Base-by-base conservation (phyloP, 2,888 invertebrate species). In the Lamproptera curius region DNA sequence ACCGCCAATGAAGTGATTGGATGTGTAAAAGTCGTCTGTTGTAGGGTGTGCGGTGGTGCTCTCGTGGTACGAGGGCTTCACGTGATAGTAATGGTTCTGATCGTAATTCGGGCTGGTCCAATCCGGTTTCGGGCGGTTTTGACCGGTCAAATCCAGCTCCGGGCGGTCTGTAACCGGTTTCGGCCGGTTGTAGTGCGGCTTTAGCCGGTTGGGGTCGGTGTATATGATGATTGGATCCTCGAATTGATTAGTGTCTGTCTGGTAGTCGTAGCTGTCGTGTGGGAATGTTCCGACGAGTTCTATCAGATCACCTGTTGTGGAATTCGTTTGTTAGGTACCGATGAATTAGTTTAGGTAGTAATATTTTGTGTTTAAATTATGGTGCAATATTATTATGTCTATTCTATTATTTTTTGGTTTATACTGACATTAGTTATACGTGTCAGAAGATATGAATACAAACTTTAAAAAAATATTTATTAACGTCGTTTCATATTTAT, bases 281-380 rank as follows among this genome's bases (percentile, higher is more conserved):
- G 88, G 88, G 52, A 88, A 86, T 64, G 86, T 63, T 4, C 88
- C 88, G 67, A 88, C 87, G 53, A 88, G 71, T 73, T 88, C 82
- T 44, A 88, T 86, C 39, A 88, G 71, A 55, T 88, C 88, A 84
- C 88, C 88, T 88, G 88, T 77, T 65, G 61, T 67, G 57, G 48
- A 65, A 61, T 59, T 49, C 52, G 57, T 56, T 63, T 65, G 66
- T 62, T 47, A 15, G 33, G 11, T 44, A 20, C 4, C 20, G 20
- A 5, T 20, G 20, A 6, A 20, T 20, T 20, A 5, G 6, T 20
- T 20, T 20, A n/a, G n/a, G n/a, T n/a, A n/a, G n/a, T n/a, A n/a
- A n/a, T n/a, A n/a, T n/a, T n/a, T n/a, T n/a, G n/a, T n/a, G n/a
- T n/a, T n/a, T n/a, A n/a, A n/a, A n/a, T n/a, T n/a, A n/a, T n/a